A percentile compares a stretch with the other conserved stretches of the same genome.
Conservation (phyloP, 1,140 invertebrate species). For the Brachionus sp. region DNA sequence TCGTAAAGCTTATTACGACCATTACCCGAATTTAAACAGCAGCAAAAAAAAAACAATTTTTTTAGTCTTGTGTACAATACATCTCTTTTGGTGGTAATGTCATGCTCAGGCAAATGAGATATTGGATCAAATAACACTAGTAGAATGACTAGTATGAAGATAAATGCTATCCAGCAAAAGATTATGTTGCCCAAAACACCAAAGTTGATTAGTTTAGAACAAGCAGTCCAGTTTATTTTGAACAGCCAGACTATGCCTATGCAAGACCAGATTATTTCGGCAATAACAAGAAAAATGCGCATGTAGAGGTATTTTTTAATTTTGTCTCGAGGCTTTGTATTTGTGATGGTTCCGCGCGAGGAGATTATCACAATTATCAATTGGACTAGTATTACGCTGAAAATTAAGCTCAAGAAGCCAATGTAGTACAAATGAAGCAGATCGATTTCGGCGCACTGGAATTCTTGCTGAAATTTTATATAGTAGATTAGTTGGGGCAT, state of each 20-base stretch:
- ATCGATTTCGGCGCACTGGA: constrained; percentile 27
- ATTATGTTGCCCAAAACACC: not conserved
- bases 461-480: constrained; percentile 1
- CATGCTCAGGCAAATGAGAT: constrained; percentile 22
- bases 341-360: constrained; percentile 28
- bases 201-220: not conserved
- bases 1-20: constrained; percentile 14
- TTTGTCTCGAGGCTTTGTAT: not conserved
- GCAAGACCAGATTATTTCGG: constrained; percentile 7
- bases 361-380: not conserved
- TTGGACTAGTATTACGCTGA: not conserved
- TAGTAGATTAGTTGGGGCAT: constrained; percentile 9
- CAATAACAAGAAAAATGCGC: not conserved
- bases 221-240: constrained; percentile 7
- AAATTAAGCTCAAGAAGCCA: not conserved
- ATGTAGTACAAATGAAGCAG: constrained; percentile 29
- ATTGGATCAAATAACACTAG: constrained; percentile 24
- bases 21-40: not conserved
- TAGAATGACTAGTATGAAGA: not conserved
- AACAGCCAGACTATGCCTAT: constrained; percentile 10
- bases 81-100: not conserved
- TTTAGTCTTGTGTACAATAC: constrained; percentile 30
- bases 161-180: not conserved
- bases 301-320: constrained; percentile 8
- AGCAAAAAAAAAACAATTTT: not conserved